A percentile compares a stretch with the other conserved stretches of the same genome.
Conservation (phyloP, 2,113 vertebrate genomes). For the Beaufortia kweichowensis region DNA sequence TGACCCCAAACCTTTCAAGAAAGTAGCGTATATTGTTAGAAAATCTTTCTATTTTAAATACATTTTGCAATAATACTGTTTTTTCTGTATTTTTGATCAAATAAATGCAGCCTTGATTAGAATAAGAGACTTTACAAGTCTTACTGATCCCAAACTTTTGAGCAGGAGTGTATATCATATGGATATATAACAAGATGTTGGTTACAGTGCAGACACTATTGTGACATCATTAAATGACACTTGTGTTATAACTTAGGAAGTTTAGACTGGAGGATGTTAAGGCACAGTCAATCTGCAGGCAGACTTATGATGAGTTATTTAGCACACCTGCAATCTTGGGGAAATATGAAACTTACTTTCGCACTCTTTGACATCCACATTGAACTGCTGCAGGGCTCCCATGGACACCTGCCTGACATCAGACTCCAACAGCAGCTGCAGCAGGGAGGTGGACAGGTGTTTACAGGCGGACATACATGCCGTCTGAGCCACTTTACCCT, state of each 20-base stretch:
- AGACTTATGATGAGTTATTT: not conserved
- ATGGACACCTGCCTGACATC: slow-evolving; percentile 91
- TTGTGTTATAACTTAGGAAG: not conserved
- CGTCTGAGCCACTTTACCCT: slow-evolving; percentile 98
- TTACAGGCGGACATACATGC: slow-evolving; percentile 99
- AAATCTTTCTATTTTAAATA: too few relatives aligned
- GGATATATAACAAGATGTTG: too few relatives aligned
- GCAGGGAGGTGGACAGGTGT: slow-evolving; percentile 90
- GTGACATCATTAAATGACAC: not conserved
- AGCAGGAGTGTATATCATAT: too few relatives aligned
- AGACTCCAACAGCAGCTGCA: slow-evolving; percentile 88
- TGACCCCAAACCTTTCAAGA: too few relatives aligned
- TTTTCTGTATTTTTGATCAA: too few relatives aligned
- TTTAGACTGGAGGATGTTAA: too few relatives aligned
- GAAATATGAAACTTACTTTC: slow-evolving; percentile 81
- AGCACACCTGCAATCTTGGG: not conserved
- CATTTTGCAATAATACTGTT: too few relatives aligned
- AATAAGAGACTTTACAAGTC: too few relatives aligned
- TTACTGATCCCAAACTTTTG: too few relatives aligned
- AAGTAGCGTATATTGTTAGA: too few relatives aligned
- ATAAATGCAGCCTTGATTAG: too few relatives aligned
- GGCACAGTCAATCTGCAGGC: not conserved
- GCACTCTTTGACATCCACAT: slow-evolving; percentile 90
- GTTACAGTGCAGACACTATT: not conserved
- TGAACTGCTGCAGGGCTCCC: slow-evolving; percentile 93